A percentile compares a stretch with the other conserved stretches of the same genome.
These are phyloP conservation scores for Troilus luridus DNA, from an alignment of 2,888 invertebrate species.

Conservation along the genomic window DNA sequence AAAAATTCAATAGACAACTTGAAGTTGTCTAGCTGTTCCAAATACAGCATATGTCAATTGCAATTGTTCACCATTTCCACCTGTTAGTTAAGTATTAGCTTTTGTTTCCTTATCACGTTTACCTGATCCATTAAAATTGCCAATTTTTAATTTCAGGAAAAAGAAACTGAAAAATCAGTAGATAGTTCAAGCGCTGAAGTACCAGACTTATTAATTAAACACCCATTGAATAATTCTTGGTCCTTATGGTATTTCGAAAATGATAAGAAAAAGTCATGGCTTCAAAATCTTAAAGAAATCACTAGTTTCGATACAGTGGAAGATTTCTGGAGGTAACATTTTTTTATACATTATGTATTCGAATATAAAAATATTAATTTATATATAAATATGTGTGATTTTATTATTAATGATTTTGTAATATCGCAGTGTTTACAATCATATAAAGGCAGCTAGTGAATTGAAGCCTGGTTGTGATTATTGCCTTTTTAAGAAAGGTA, in stretches of 20 bases:
- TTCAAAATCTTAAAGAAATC: constrained; percentile 93
- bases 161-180: constrained; percentile 54
- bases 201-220: constrained; percentile 73
- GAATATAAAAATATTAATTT: too few relatives aligned
- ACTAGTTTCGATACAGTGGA: constrained; percentile 97
- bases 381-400: background rate
- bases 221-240: constrained; percentile 96
- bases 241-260: constrained; percentile 98
- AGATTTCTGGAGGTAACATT: constrained; percentile 95
- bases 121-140: background rate
- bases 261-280: constrained; percentile 92
- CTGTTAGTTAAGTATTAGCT: background rate
- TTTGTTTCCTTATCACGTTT: background rate
- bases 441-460: constrained; percentile 90
- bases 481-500: constrained; percentile 86
- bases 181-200: constrained; percentile 63
- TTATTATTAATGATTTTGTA: constrained; percentile 57
- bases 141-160: constrained; percentile 15
- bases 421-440: constrained; percentile 85
- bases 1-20: too few relatives aligned
- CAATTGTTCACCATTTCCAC: background rate
- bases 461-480: constrained; percentile 90
- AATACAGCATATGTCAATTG: too few relatives aligned
- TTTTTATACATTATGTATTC: background rate
- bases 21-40: too few relatives aligned